Percentiles rank a stretch among this genome's conserved stretches.
phyloP scores from a whole-genome alignment of 2,113 vertebrate genomes.

The Oxyruncus cristatus region DNA sequence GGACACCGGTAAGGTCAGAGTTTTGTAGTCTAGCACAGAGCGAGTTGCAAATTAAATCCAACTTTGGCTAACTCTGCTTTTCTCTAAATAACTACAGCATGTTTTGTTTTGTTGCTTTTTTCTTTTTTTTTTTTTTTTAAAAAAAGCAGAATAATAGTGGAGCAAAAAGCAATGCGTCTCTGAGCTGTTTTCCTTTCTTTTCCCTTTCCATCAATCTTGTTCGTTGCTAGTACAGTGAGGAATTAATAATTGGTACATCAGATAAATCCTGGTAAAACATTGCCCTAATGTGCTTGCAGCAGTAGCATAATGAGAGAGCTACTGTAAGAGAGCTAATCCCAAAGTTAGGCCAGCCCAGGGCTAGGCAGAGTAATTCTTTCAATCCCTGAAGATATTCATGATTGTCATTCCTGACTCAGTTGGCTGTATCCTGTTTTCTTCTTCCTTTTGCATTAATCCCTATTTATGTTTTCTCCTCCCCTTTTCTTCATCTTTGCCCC shows the following conservation, averaged over 20 bases:
- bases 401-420: slow-evolving; percentile 4
- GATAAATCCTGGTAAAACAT: not conserved
- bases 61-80: not conserved
- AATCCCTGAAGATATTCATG: not conserved
- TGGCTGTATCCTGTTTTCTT: not conserved
- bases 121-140: not conserved
- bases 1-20: not conserved
- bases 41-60: not conserved
- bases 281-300: not conserved
- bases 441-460: not conserved
- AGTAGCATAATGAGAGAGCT: not conserved
- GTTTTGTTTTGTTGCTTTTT: not conserved
- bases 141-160: not conserved
- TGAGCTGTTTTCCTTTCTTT: not conserved
- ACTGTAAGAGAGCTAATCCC: not conserved
- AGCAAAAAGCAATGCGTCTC: not conserved
- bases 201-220: not conserved
- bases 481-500: slow-evolving; percentile 1
- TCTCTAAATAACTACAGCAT: not conserved
- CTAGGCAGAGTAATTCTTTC: not conserved
- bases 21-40: not conserved
- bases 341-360: not conserved
- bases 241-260: not conserved
- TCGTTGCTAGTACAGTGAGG: not conserved
- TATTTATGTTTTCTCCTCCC: not conserved